These are phyloP conservation scores for Coccyzus lansbergi DNA, from an alignment of 2,797 vertebrate genomes.

Conservation along the genomic window DNA sequence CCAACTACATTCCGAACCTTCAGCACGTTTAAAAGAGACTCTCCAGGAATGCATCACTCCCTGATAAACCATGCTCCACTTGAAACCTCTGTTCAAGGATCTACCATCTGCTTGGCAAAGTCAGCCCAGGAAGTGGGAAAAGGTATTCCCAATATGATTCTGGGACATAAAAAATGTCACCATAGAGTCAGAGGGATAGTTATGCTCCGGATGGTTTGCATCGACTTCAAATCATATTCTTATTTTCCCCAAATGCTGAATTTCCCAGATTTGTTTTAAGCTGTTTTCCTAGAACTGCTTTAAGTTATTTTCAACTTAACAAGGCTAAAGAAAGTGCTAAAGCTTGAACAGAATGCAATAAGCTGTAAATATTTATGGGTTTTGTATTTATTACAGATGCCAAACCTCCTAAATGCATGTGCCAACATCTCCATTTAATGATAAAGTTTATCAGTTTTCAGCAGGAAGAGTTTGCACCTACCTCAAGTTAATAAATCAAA, in stretches of 20 bases:
- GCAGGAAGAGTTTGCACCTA: not conserved
- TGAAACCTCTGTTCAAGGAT: not conserved
- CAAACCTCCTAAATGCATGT: not conserved
- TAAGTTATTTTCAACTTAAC: not conserved
- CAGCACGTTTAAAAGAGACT: not conserved
- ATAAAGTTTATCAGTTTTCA: not conserved
- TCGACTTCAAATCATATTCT: not conserved
- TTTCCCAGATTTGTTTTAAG: not conserved
- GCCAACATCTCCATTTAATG: not conserved
- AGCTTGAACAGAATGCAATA: not conserved
- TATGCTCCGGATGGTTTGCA: rapidly evolving
- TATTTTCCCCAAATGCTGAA: not conserved
- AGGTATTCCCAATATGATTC: not conserved
- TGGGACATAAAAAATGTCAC: not conserved
- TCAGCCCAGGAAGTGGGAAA: not conserved
- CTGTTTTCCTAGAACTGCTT: not conserved
- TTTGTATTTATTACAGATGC: not conserved
- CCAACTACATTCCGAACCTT: not conserved
- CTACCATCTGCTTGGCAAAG: not conserved
- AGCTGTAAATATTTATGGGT: not conserved
- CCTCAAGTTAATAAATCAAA: not conserved
- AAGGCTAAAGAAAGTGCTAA: not conserved
- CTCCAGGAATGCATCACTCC: rapidly evolving
- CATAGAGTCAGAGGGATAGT: not conserved
- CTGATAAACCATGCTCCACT: not conserved